Evolutionary conservation across 1,140 invertebrate species (phyloP).

Genomic region (Drosophila bipectinata): DNA sequence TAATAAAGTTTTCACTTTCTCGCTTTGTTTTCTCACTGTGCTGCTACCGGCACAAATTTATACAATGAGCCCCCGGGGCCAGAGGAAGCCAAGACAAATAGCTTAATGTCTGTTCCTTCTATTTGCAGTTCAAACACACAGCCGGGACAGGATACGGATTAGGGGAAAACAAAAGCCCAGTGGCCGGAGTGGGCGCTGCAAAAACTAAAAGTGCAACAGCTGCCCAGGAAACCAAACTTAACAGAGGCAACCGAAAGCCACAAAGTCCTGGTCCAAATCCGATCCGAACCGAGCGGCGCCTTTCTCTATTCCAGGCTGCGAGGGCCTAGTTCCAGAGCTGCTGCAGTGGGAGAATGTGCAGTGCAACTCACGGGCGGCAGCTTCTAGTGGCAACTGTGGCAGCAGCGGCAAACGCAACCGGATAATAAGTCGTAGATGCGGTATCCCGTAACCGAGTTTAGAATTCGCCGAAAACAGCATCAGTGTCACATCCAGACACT

Average conservation of each 20-base stretch:
- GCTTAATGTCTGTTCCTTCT: slow-evolving; percentile 72
- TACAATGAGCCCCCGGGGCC: slow-evolving; percentile 9
- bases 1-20: too few species aligned
- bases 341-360: slow-evolving; percentile 70
- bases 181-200: slow-evolving; percentile 48
- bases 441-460: slow-evolving; percentile 28
- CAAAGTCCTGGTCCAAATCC: slow-evolving; percentile 7
- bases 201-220: slow-evolving; percentile 70
- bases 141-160: slow-evolving; percentile 9
- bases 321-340: slow-evolving; percentile 32
- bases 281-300: neutral
- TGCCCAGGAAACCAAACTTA: slow-evolving; percentile 52
- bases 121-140: slow-evolving; percentile 75
- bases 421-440: slow-evolving; percentile 69
- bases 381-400: slow-evolving; percentile 73
- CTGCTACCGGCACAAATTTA: slow-evolving; percentile 10
- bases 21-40: too few species aligned
- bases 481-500: slow-evolving; percentile 20
- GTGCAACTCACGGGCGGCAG: slow-evolving; percentile 70
- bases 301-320: slow-evolving; percentile 7
- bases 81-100: slow-evolving; percentile 73
- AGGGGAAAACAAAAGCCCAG: slow-evolving; percentile 32
- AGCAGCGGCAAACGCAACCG: slow-evolving; percentile 61
- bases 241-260: slow-evolving; percentile 12
- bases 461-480: slow-evolving; percentile 4